These are phyloP conservation scores for Osmoderma eremita DNA, from an alignment of 2,888 invertebrate species.

Conservation along the genomic window DNA sequence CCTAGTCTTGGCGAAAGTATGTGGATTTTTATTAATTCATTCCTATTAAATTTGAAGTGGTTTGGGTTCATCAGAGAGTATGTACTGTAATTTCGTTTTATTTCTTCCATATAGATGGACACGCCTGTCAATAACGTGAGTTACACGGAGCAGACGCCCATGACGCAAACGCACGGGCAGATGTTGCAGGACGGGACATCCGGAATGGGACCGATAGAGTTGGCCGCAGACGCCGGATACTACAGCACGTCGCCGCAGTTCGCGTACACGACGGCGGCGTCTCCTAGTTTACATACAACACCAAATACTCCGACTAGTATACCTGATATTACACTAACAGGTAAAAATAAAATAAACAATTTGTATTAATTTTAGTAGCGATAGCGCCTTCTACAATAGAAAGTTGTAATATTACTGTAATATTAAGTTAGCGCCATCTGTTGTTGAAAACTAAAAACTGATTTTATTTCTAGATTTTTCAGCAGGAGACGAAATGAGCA, in stretches of 20 bases:
- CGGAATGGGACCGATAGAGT: conserved; percentile 53
- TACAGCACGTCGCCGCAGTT: conserved; percentile 70
- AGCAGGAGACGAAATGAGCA: conserved; percentile 63
- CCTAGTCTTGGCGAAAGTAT: not conserved
- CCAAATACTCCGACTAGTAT: conserved; percentile 83
- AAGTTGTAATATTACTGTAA: not conserved
- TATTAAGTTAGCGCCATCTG: not conserved
- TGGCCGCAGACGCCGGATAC: conserved; percentile 65
- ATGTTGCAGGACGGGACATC: conserved; percentile 53
- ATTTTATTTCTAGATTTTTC: conserved; percentile 67
- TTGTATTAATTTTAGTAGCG: not conserved
- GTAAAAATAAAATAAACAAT: conserved; percentile 61
- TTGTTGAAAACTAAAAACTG: not conserved
- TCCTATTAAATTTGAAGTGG: not conserved
- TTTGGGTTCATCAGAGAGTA: not conserved
- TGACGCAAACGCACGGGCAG: conserved; percentile 52
- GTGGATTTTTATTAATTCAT: conserved; percentile 11
- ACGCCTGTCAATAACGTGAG: conserved; percentile 62
- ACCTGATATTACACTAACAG: conserved; percentile 85
- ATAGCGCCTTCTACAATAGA: not conserved
- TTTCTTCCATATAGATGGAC: conserved; percentile 63
- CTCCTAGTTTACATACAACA: conserved; percentile 64
- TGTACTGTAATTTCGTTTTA: conserved; percentile 47
- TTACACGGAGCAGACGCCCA: conserved; percentile 55
- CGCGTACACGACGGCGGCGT: conserved; percentile 66